Evolutionary conservation across 1,140 invertebrate species (phyloP).

Genomic region (Nephila pilipes): DNA sequence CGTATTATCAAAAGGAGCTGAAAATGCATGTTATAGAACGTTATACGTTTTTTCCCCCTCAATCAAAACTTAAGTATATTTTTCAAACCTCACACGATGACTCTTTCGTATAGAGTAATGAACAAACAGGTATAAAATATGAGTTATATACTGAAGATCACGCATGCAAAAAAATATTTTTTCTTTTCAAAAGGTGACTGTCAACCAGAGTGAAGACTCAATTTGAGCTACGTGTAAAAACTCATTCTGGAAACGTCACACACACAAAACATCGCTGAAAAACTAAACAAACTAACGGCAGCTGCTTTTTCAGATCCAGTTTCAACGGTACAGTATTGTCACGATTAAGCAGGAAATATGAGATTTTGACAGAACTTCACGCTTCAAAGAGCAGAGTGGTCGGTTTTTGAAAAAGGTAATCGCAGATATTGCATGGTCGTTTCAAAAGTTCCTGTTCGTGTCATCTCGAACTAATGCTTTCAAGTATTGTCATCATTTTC

Average conservation of each 20-base stretch:
- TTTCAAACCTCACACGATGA: neutral
- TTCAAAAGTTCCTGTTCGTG: neutral
- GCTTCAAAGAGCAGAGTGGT: constrained; percentile 14
- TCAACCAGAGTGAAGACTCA: neutral
- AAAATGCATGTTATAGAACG: neutral
- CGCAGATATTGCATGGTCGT: neutral
- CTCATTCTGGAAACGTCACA: neutral
- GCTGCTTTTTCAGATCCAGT: neutral
- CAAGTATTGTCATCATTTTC: no score
- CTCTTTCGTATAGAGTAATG: neutral
- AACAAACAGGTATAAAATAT: neutral
- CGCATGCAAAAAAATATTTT: neutral
- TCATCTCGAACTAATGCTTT: no score
- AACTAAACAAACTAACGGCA: neutral
- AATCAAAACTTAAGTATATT: neutral
- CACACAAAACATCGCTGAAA: neutral
- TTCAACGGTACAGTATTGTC: constrained; percentile 13
- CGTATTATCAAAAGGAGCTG: neutral
- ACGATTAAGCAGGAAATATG: neutral
- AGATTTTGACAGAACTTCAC: constrained; percentile 43
- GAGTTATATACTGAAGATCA: neutral
- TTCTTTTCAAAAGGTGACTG: neutral
- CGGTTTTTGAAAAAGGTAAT: neutral
- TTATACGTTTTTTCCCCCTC: neutral
- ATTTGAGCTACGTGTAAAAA: neutral